A percentile compares a stretch with the other conserved stretches of the same genome.
Conservation (phyloP, 2,888 invertebrate genomes). For the Nomada ferruginata region DNA sequence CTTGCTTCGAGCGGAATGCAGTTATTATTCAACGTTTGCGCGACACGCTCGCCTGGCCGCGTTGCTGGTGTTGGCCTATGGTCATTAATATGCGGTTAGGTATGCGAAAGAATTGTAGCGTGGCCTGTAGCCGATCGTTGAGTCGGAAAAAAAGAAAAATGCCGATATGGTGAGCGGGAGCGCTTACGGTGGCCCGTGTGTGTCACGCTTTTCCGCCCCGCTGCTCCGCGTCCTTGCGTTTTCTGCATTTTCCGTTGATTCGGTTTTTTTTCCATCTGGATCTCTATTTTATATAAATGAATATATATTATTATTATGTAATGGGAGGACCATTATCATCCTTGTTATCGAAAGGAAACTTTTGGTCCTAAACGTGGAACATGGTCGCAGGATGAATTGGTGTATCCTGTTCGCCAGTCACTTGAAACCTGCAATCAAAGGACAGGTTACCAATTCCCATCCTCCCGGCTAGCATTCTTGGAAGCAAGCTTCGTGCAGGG, state of each 20-base stretch:
- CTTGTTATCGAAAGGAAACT: no score
- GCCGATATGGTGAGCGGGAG: slow-evolving; percentile 56
- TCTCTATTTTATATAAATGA: not conserved
- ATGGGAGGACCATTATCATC: no score
- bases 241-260: slow-evolving; percentile 10
- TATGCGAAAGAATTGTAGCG: slow-evolving; percentile 68
- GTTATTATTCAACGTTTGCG: slow-evolving; percentile 80
- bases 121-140: slow-evolving; percentile 23
- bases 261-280: not conserved
- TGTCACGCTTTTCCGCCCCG: slow-evolving; percentile 38
- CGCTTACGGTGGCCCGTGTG: slow-evolving; percentile 32
- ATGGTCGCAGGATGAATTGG: not conserved
- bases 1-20: slow-evolving; percentile 71
- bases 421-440: not conserved
- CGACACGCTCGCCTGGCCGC: slow-evolving; percentile 74
- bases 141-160: slow-evolving; percentile 35
- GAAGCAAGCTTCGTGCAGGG: not conserved
- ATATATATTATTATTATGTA: no score
- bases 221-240: slow-evolving; percentile 28
- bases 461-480: not conserved
- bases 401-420: not conserved
- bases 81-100: slow-evolving; percentile 71
- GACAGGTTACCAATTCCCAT: not conserved
- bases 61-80: slow-evolving; percentile 48
- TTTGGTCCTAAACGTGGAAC: not conserved